These are phyloP conservation scores for Odontesthes bonariensis DNA, from an alignment of 2,113 vertebrate species.

Conservation along the genomic window DNA sequence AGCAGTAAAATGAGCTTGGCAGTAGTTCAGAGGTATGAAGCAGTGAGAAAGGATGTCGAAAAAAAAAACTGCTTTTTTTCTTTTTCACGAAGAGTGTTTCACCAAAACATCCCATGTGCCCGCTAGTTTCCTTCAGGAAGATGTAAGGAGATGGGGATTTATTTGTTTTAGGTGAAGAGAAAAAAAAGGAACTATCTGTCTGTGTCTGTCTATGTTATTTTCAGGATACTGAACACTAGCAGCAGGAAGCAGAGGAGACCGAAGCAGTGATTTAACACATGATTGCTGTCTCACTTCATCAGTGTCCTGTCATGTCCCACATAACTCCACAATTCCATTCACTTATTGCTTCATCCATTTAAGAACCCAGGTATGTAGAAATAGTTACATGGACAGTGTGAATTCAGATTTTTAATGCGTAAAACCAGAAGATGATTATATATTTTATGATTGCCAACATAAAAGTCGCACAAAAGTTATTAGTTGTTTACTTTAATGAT, in stretches of 20 bases:
- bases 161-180: conserved; percentile 50
- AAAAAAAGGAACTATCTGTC: conserved; percentile 40
- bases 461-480: neutral
- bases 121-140: conserved; percentile 40
- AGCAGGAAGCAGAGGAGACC: conserved; percentile 53
- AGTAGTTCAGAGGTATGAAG: conserved; percentile 38
- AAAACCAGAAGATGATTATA: neutral
- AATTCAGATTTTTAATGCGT: conserved; percentile 6
- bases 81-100: conserved; percentile 24
- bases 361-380: conserved; percentile 7
- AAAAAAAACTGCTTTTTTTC: conserved; percentile 7
- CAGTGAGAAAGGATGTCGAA: conserved; percentile 33
- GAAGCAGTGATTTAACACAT: conserved; percentile 65
- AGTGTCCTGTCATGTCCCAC: conserved; percentile 52
- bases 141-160: neutral
- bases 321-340: conserved; percentile 16
- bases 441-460: neutral
- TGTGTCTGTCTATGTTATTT: conserved; percentile 58
- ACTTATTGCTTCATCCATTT: conserved; percentile 37
- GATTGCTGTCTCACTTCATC: conserved; percentile 70
- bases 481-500: neutral
- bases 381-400: neutral
- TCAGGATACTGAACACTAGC: conserved; percentile 30
- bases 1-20: conserved; percentile 47
- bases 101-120: conserved; percentile 50